Conservation (phyloP, 2,888 invertebrate genomes). For the Eristalis intricaria region DNA sequence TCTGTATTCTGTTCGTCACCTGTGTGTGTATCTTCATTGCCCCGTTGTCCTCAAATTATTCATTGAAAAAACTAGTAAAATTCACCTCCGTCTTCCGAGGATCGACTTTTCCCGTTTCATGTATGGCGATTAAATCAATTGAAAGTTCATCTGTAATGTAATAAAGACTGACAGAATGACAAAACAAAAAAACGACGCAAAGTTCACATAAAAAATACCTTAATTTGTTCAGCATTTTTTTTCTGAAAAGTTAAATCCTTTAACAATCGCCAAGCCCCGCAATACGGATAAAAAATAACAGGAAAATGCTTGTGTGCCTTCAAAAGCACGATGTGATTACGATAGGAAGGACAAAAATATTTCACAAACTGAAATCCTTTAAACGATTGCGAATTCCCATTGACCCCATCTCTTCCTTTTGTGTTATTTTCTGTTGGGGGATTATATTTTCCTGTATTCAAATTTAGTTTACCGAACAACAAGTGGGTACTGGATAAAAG, state of each 20-base stretch:
- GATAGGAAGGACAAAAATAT: conserved; percentile 13
- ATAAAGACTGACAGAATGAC: no score
- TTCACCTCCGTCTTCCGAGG: no score
- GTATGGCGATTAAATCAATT: no score
- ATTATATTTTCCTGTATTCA: conserved; percentile 44
- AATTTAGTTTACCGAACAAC: conserved; percentile 57
- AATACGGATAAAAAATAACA: conserved; percentile 2
- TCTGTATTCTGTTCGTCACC: no score
- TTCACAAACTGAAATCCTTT: conserved; percentile 54
- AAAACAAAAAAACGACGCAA: background rate
- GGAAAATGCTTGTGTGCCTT: background rate
- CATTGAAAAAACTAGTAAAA: no score
- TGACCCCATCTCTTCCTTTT: conserved; percentile 30
- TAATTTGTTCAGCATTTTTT: conserved; percentile 38
- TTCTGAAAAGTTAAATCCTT: conserved; percentile 49
- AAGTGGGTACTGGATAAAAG: conserved; percentile 37
- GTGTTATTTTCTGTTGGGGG: background rate
- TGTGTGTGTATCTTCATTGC: no score
- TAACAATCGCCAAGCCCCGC: conserved; percentile 21
- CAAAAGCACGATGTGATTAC: background rate
- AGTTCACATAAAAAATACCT: background rate
- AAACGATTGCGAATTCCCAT: conserved; percentile 52
- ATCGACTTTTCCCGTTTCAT: no score
- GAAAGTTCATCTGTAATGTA: no score
- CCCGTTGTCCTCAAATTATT: no score